Percentiles rank a stretch among this genome's conserved stretches.
Conservation (phyloP, 2,113 vertebrate genomes). For the Trichomycterus rosablanca region DNA sequence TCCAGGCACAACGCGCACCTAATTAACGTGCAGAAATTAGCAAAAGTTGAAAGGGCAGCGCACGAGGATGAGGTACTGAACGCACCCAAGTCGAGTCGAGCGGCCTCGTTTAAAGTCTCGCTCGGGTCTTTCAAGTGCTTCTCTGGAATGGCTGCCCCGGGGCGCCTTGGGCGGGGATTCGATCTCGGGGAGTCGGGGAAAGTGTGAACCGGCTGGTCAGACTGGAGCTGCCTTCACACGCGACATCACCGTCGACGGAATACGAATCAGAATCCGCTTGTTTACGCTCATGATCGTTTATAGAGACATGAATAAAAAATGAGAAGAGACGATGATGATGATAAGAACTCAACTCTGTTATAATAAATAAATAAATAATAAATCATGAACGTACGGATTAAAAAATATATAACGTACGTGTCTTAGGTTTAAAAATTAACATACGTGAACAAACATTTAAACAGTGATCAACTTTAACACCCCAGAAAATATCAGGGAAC, state of each 20-base stretch:
- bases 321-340: too few relatives aligned
- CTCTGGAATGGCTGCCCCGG: slow-evolving; percentile 27
- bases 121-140: slow-evolving; percentile 10
- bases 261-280: too few relatives aligned
- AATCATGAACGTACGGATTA: too few relatives aligned
- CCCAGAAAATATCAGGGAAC: too few relatives aligned
- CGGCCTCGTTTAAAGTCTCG: slow-evolving; percentile 12
- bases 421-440: too few relatives aligned
- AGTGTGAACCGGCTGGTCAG: slow-evolving; percentile 34
- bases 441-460: too few relatives aligned
- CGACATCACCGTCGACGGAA: slow-evolving; percentile 1
- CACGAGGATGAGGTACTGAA: slow-evolving; percentile 9
- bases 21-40: slow-evolving; percentile 13
- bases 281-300: too few relatives aligned
- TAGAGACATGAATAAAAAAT: too few relatives aligned
- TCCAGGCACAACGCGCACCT: slow-evolving; percentile 4
- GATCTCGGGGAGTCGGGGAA: slow-evolving; percentile 9
- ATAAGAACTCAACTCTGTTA: too few relatives aligned
- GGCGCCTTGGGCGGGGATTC: slow-evolving; percentile 12
- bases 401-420: too few relatives aligned
- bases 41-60: slow-evolving; percentile 1
- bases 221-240: slow-evolving; percentile 27
- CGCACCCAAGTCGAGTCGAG: slow-evolving; percentile 11
- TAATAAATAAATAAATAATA: too few relatives aligned
- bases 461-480: too few relatives aligned